Evolutionary conservation across 2,797 vertebrate genomes (phyloP).

Genomic region (Crenuchus spilurus): DNA sequence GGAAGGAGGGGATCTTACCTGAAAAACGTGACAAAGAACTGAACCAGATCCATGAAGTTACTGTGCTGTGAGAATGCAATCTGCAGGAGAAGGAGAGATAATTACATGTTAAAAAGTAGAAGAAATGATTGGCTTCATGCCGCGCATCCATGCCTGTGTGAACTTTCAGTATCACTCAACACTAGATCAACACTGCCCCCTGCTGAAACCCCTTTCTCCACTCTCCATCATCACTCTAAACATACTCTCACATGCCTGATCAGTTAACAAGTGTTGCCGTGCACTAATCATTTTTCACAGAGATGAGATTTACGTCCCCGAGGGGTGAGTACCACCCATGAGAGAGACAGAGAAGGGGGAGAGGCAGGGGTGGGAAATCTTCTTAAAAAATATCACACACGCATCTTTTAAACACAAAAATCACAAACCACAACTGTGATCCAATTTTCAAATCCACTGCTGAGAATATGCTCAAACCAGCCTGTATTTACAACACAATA

Average conservation of each 20-base stretch:
- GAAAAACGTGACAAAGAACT: constrained; percentile 99
- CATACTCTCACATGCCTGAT: not conserved
- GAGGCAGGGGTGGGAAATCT: constrained; percentile 27
- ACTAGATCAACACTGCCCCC: constrained; percentile 52
- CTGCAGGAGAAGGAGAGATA: constrained; percentile 67
- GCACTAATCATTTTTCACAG: constrained; percentile 56
- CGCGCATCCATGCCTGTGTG: not conserved
- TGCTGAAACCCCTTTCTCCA: constrained; percentile 38
- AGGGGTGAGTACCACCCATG: no score
- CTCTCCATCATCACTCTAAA: not conserved
- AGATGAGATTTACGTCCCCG: constrained; percentile 58
- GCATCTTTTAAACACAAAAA: no score
- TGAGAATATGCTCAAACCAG: no score
- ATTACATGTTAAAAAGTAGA: constrained; percentile 12
- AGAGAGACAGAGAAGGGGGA: not conserved
- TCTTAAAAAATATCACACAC: no score
- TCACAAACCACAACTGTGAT: no score
- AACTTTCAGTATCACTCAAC: not conserved
- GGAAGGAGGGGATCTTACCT: constrained; percentile 79
- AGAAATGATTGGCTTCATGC: not conserved
- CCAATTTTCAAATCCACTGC: no score
- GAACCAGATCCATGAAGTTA: constrained; percentile 99
- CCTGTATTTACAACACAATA: no score
- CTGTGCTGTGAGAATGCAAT: constrained; percentile 99
- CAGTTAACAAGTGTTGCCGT: constrained; percentile 7